Conservation (phyloP, 1,140 invertebrate genomes). For the Druon quercuslanigerum region DNA sequence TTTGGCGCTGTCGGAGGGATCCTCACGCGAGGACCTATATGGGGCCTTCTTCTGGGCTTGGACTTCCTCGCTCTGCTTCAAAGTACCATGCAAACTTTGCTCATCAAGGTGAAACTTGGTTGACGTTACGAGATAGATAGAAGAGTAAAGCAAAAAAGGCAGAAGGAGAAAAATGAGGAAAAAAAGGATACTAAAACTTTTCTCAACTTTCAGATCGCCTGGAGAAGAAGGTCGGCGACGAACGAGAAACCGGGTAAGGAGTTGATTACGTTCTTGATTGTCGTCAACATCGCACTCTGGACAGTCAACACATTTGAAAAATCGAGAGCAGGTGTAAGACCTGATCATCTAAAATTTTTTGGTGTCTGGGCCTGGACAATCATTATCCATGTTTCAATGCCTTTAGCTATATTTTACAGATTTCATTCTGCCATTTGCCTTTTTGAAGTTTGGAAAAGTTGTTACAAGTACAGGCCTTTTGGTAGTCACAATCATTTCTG, state of each 20-base stretch:
- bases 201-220: slow-evolving; percentile 83
- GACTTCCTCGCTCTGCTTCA: slow-evolving; percentile 76
- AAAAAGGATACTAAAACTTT: slow-evolving; percentile 45
- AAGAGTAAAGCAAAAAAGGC: slow-evolving; percentile 50
- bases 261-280: slow-evolving; percentile 88
- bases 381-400: slow-evolving; percentile 90
- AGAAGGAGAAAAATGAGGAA: slow-evolving; percentile 42
- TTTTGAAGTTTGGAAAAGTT: slow-evolving; percentile 87
- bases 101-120: slow-evolving; percentile 75
- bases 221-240: slow-evolving; percentile 81
- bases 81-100: slow-evolving; percentile 86
- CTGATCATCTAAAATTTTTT: slow-evolving; percentile 86
- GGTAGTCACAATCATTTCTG: neutral
- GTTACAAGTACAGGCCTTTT: slow-evolving; percentile 74
- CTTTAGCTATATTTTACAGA: slow-evolving; percentile 90
- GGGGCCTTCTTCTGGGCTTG: slow-evolving; percentile 78
- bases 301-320: slow-evolving; percentile 90
- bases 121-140: slow-evolving; percentile 46
- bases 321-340: slow-evolving; percentile 86
- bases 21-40: slow-evolving; percentile 79
- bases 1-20: slow-evolving; percentile 90
- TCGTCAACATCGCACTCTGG: slow-evolving; percentile 92
- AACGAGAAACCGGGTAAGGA: slow-evolving; percentile 88
- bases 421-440: slow-evolving; percentile 89
- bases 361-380: slow-evolving; percentile 92